Evolutionary conservation across 2,888 invertebrate species (phyloP).

Genomic region (Lithophane ornitopus): DNA sequence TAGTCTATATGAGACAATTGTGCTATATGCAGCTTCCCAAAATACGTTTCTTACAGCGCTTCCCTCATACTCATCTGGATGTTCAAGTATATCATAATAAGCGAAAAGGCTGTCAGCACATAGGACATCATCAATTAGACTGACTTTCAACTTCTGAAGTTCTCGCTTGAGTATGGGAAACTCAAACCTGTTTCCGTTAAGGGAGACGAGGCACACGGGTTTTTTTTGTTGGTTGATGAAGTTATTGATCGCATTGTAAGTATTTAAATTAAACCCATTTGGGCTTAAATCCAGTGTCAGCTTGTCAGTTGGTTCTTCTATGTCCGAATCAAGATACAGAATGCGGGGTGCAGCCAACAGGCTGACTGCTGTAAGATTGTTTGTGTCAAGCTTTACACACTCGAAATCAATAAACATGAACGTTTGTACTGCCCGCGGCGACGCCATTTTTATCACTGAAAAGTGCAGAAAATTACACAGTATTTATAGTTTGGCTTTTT

Average conservation of each 20-base stretch:
- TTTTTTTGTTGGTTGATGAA: background rate
- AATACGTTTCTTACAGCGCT: too few relatives aligned
- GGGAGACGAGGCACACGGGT: slow-evolving; percentile 14
- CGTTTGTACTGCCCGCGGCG: slow-evolving; percentile 3
- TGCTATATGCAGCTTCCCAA: too few relatives aligned
- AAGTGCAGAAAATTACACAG: background rate
- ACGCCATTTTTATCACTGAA: background rate
- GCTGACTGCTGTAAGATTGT: background rate
- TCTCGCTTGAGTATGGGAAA: slow-evolving; percentile 12
- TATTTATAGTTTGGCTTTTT: background rate
- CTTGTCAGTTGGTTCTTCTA: background rate
- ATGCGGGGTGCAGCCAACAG: background rate
- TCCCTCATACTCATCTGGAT: too few relatives aligned
- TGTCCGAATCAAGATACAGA: background rate
- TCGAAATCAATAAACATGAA: slow-evolving; percentile 13
- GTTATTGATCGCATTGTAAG: background rate
- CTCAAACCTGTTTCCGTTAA: background rate
- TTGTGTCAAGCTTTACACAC: too few relatives aligned
- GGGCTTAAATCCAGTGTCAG: background rate
- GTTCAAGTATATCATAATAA: slow-evolving; percentile 22
- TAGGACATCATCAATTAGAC: slow-evolving; percentile 1
- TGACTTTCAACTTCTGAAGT: background rate
- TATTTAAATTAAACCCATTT: background rate
- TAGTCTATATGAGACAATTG: background rate
- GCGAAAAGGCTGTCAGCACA: background rate